Percentiles rank a stretch among this genome's conserved stretches.
phyloP scores from a whole-genome alignment of 2,113 vertebrate genomes.

The Thunnus thynnus region DNA sequence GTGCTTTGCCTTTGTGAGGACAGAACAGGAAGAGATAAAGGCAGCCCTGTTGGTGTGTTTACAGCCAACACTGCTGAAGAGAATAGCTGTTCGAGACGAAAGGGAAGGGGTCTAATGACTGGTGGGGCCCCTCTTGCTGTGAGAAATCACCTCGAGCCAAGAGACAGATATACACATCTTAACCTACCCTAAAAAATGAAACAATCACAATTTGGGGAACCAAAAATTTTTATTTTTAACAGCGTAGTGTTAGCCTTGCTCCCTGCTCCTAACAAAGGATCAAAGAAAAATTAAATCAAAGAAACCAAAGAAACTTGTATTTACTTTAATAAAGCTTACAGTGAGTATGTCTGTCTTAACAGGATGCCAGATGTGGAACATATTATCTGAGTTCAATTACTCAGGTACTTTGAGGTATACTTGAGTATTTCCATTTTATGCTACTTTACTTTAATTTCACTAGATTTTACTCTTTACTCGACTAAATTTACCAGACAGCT shows the following conservation, averaged over 20 bases:
- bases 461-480: too few species aligned
- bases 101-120: conserved; percentile 74
- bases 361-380: too few species aligned
- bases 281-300: too few species aligned
- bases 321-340: too few species aligned
- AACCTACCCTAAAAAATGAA: not conserved
- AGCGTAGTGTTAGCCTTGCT: not conserved
- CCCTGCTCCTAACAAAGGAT: too few species aligned
- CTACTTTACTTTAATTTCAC: too few species aligned
- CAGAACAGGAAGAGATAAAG: conserved; percentile 85
- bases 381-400: too few species aligned
- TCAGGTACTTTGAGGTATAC: too few species aligned
- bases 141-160: conserved; percentile 59
- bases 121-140: conserved; percentile 37
- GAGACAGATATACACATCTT: conserved; percentile 7
- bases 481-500: too few species aligned
- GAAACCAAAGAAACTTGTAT: too few species aligned
- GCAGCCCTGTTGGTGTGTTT: conserved; percentile 75
- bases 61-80: conserved; percentile 77
- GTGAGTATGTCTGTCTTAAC: too few species aligned
- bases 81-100: conserved; percentile 70
- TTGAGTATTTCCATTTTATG: too few species aligned
- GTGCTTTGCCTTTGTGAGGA: conserved; percentile 67
- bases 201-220: not conserved
- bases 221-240: not conserved